A percentile compares a stretch with the other conserved stretches of the same genome.
phyloP scores from a whole-genome alignment of 1,140 invertebrate species.

The Goniozus legneri region DNA sequence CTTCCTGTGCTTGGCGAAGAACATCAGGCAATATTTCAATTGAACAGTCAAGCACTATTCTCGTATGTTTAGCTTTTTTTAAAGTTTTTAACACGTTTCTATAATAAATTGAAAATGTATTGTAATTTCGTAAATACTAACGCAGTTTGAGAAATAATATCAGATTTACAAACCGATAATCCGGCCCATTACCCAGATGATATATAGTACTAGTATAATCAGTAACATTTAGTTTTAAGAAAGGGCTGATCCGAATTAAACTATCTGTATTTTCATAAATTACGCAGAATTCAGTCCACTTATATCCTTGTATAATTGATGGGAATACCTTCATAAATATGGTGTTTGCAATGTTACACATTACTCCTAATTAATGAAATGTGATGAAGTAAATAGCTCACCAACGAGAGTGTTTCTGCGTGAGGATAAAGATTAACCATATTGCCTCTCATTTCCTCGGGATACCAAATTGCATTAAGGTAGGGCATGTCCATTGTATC shows the following conservation, averaged over 20 bases:
- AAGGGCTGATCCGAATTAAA: conserved; percentile 71
- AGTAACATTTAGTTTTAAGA: conserved; percentile 69
- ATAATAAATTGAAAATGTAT: neutral
- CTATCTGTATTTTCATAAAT: conserved; percentile 80
- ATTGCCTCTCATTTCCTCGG: conserved; percentile 59
- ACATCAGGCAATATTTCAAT: conserved; percentile 67
- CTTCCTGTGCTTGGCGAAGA: conserved; percentile 85
- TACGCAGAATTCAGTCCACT: conserved; percentile 83
- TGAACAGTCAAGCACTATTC: conserved; percentile 77
- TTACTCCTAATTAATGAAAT: too few species aligned
- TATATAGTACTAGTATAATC: conserved; percentile 42
- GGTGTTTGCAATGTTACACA: too few species aligned
- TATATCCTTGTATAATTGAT: conserved; percentile 68
- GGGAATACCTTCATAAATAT: conserved; percentile 70
- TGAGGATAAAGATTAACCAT: conserved; percentile 81
- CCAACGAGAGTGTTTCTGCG: conserved; percentile 63
- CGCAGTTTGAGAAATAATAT: neutral
- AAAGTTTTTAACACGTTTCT: neutral
- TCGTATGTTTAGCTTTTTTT: conserved; percentile 8
- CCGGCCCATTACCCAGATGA: conserved; percentile 56
- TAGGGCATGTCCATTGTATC: conserved; percentile 88
- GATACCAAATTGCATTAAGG: conserved; percentile 70
- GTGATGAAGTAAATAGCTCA: too few species aligned
- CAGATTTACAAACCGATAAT: conserved; percentile 55
- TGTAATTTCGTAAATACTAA: neutral